Evolutionary conservation across 2,113 vertebrate species (phyloP).

Genomic region (Esox niger): DNA sequence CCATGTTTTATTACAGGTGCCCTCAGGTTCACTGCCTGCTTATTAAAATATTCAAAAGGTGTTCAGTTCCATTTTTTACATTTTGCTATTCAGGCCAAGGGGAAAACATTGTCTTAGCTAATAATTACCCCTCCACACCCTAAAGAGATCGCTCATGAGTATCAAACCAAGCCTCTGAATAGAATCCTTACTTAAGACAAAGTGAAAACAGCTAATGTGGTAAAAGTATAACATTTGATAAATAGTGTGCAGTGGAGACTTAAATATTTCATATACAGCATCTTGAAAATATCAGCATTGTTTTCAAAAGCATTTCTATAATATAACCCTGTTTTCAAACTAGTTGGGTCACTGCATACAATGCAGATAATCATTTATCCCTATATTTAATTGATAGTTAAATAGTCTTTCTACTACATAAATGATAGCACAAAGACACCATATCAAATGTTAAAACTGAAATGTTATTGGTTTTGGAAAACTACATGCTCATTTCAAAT

Average conservation of each 20-base stretch:
- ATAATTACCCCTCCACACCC: constrained; percentile 61
- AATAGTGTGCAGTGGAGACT: constrained; percentile 31
- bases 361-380: no score
- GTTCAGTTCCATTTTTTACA: constrained; percentile 1
- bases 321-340: no score
- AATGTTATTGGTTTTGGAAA: no score
- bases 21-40: constrained; percentile 12
- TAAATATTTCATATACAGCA: constrained; percentile 10
- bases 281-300: constrained; percentile 24
- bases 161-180: neutral
- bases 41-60: constrained; percentile 12
- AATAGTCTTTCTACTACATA: no score
- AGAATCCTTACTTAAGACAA: constrained; percentile 22
- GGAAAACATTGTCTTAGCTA: constrained; percentile 29
- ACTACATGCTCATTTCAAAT: no score
- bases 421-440: no score
- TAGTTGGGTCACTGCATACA: no score
- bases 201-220: constrained; percentile 37
- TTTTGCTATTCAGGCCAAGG: constrained; percentile 38
- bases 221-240: constrained; percentile 33
- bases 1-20: constrained; percentile 5
- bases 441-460: no score
- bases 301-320: constrained; percentile 30
- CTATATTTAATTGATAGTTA: no score
- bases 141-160: constrained; percentile 13